Conservation (phyloP, 1,140 invertebrate genomes). For the Leptopilina clavipes region DNA sequence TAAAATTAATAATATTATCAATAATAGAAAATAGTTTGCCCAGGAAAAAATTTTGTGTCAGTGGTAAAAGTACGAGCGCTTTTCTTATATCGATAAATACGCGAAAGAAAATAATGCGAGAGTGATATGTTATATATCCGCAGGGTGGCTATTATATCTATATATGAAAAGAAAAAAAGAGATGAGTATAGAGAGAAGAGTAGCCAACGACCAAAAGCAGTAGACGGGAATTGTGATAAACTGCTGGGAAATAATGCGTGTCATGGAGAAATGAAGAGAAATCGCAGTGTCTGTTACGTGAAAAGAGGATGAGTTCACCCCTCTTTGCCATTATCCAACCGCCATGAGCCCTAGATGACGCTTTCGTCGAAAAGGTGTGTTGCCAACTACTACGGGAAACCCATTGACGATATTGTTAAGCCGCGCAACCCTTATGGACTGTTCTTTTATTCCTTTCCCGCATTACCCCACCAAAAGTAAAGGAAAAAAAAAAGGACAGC, state of each 20-base stretch:
- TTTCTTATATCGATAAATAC: conserved; percentile 25
- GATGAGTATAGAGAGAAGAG: background rate
- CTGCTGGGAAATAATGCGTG: conserved; percentile 31
- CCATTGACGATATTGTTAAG: conserved; percentile 35
- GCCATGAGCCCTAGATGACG: background rate
- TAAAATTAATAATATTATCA: too few relatives aligned
- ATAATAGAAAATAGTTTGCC: too few relatives aligned
- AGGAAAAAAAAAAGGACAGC: background rate
- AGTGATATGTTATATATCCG: background rate
- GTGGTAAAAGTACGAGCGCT: too few relatives aligned
- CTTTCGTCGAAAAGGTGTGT: conserved; percentile 22
- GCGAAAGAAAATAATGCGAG: conserved; percentile 1
- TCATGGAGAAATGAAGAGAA: conserved; percentile 31
- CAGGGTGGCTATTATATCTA: conserved; percentile 21
- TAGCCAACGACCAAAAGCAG: conserved; percentile 27
- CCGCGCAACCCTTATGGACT: background rate
- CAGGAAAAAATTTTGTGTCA: too few relatives aligned
- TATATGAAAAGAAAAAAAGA: conserved; percentile 1
- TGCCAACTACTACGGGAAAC: conserved; percentile 14
- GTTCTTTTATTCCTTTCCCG: background rate
- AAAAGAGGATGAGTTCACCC: conserved; percentile 16
- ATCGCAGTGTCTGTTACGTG: conserved; percentile 10
- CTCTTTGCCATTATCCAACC: conserved; percentile 24
- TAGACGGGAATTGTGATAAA: conserved; percentile 31
- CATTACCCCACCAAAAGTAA: background rate